A percentile compares a stretch with the other conserved stretches of the same genome.
phyloP scores from a whole-genome alignment of 30 jellyfish, hydroid and myxozoan species.

The Hydra vulgaris region DNA sequence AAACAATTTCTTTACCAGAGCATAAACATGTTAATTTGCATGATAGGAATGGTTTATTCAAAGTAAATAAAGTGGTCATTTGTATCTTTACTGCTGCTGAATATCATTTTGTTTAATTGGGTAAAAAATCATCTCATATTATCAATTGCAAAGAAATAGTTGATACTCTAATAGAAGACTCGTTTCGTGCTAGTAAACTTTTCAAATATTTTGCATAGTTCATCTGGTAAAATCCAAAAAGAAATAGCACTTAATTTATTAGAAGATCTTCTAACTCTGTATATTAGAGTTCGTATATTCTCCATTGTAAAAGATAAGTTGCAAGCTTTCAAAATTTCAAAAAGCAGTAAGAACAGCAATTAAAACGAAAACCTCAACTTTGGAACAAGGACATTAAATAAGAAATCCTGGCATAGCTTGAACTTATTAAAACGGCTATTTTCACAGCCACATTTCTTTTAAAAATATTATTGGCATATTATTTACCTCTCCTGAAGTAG shows the following conservation, averaged over 20 bases:
- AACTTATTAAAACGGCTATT: no score
- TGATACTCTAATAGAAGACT: constrained; percentile 26
- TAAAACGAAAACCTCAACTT: constrained; percentile 29
- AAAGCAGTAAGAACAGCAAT: constrained; percentile 20
- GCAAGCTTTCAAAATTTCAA: constrained; percentile 20
- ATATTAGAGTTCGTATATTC: constrained; percentile 28
- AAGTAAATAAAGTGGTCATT: constrained; percentile 22
- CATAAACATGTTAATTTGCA: constrained; percentile 16
- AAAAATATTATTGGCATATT: no score
- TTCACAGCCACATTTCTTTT: no score
- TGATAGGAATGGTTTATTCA: constrained; percentile 39
- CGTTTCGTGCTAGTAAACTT: constrained; percentile 15
- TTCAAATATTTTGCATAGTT: constrained; percentile 6
- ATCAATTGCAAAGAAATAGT: constrained; percentile 37
- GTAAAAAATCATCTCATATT: constrained; percentile 6
- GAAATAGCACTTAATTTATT: constrained; percentile 32
- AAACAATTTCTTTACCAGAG: constrained; percentile 16
- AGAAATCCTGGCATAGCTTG: no score
- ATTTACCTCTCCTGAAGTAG: no score
- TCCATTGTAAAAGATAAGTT: constrained; percentile 32
- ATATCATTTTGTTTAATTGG: constrained; percentile 26
- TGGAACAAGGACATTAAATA: constrained; percentile 40
- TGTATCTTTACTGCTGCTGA: constrained; percentile 31
- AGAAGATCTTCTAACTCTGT: constrained; percentile 25
- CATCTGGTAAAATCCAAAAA: constrained; percentile 13